Evolutionary conservation across 2,113 vertebrate species (phyloP).

Genomic region (Chaetodon auriga): DNA sequence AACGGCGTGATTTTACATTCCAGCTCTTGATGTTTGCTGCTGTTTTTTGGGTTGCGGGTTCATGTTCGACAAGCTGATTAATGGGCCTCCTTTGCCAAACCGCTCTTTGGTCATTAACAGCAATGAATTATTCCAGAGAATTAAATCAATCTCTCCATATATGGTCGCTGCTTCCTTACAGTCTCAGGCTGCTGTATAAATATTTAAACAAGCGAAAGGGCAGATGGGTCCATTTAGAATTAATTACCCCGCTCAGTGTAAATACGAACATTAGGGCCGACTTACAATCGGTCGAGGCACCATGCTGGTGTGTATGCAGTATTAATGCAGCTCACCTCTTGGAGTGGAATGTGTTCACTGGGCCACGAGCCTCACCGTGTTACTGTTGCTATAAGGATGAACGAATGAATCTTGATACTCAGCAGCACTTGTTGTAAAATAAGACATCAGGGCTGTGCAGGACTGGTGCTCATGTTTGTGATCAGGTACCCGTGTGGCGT

Average conservation of each 20-base stretch:
- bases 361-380: neutral
- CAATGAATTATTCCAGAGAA: constrained; percentile 64
- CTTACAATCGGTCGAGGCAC: constrained; percentile 62
- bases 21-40: neutral
- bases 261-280: constrained; percentile 77
- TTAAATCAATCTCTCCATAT: constrained; percentile 60
- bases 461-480: neutral
- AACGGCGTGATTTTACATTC: neutral
- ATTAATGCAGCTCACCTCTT: constrained; percentile 76
- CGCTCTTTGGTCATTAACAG: constrained; percentile 34
- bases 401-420: neutral
- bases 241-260: constrained; percentile 80
- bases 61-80: constrained; percentile 39
- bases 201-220: constrained; percentile 85
- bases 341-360: constrained; percentile 31
- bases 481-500: neutral
- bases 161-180: constrained; percentile 27
- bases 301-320: constrained; percentile 75
- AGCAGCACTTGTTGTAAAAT: neutral
- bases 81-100: constrained; percentile 24
- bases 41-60: constrained; percentile 3
- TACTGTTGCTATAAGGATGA: neutral
- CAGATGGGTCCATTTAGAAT: constrained; percentile 81
- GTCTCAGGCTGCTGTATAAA: constrained; percentile 73
- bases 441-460: neutral